A percentile compares a stretch with the other conserved stretches of the same genome.
phyloP scores from a whole-genome alignment of 2,797 vertebrate genomes.

The Enteromius viviparus region DNA sequence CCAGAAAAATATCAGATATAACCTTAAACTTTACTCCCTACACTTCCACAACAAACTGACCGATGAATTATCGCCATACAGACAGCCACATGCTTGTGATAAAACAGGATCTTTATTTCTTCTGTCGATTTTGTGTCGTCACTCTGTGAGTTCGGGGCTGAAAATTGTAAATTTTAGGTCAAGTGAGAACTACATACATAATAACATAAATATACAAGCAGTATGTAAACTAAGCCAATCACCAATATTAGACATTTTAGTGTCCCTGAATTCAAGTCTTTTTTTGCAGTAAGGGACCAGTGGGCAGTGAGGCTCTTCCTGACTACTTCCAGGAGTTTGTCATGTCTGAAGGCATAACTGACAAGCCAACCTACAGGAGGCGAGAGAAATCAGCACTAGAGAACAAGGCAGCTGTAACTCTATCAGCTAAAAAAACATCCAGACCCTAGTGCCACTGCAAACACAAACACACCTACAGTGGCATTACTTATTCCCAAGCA shows the following conservation, averaged over 20 bases:
- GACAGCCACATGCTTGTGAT: conserved; percentile 44
- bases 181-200: conserved; percentile 54
- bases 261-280: conserved; percentile 47
- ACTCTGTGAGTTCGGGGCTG: conserved; percentile 38
- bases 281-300: conserved; percentile 43
- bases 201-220: conserved; percentile 60
- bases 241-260: conserved; percentile 49
- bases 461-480: conserved; percentile 26
- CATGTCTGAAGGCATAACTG: conserved; percentile 15
- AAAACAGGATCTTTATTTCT: conserved; percentile 58
- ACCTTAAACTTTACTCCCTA: not conserved
- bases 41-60: not conserved
- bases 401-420: conserved; percentile 42
- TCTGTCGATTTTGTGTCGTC: conserved; percentile 45
- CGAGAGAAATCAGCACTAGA: conserved; percentile 48
- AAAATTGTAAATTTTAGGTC: conserved; percentile 49
- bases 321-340: conserved; percentile 30
- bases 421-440: conserved; percentile 44
- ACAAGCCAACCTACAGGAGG: conserved; percentile 32
- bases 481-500: conserved; percentile 22
- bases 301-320: conserved; percentile 40
- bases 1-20: not conserved
- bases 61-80: not conserved
- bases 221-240: conserved; percentile 60
- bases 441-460: conserved; percentile 40